Base-by-base conservation (phyloP, 2,797 vertebrate species). In the Pantherophis alleghaniensis region DNA sequence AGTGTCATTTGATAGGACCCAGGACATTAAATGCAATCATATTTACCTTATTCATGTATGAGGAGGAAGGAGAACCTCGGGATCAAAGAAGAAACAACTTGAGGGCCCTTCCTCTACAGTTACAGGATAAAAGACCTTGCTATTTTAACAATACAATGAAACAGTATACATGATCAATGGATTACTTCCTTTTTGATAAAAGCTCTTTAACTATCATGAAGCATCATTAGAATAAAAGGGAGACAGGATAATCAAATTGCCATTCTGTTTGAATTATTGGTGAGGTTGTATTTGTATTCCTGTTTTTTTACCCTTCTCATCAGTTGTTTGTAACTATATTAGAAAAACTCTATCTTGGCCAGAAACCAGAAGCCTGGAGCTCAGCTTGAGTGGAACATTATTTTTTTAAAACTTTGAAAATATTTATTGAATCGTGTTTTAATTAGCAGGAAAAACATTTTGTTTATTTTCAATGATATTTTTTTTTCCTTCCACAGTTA, bases 391-490 rank as follows among this genome's bases (percentile, higher is more conserved):
- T 96, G 96, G 96, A 97, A 97, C 96, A 96, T 96, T 96, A 97
- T 97, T 97, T 97, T 97, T 97, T 94, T 24, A 11, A 47, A 97
- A 97, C 96, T 97, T 97, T 96, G 96, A 97, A 97, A 97, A 97
- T 97, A 97, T 97, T 97, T 97, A 97, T 97, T 96, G 96, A 96
- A 96, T 97, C 96, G 95, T 96, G 96, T 97, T 97, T 97, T 97
- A 97, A 97, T 97, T 97, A 97, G 96, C 96, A 97, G 96, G 96
- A 96, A 92, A 97, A 97, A 94, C 97, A 97, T 96, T 97, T 97
- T 97, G 97, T 97, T 97, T 97, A 97, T 97, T 97, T 97, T 97
- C 96, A 97, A 96, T 95, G 94, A 94, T 95, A 53, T 94, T 96
- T 96, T 94, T 94, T 96, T 94, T 59, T 94, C 95, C 95, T 96